Percentiles rank a stretch among this genome's conserved stretches.
These are phyloP conservation scores for Agrotis exclamationis DNA, from an alignment of 2,888 invertebrate species.

Conservation along the genomic window DNA sequence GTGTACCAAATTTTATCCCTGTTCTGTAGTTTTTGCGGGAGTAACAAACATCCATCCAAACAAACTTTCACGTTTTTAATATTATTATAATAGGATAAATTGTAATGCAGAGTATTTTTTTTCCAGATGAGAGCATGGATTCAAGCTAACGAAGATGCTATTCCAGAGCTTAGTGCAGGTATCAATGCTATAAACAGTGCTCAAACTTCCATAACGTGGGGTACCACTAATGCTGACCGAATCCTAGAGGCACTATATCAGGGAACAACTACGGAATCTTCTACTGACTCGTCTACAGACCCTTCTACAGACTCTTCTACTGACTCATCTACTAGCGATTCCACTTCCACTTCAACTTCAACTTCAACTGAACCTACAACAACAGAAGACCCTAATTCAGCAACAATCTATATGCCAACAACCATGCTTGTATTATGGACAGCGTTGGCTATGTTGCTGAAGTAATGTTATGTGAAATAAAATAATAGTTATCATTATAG, in stretches of 20 bases:
- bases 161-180: slow-evolving; percentile 78
- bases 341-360: not conserved
- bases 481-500: not conserved
- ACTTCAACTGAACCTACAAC: not conserved
- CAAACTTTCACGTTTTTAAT: too few relatives aligned
- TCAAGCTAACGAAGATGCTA: slow-evolving; percentile 62
- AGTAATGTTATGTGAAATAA: slow-evolving; percentile 57
- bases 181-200: slow-evolving; percentile 76
- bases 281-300: not conserved
- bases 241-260: slow-evolving; percentile 71
- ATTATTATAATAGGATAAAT: too few relatives aligned
- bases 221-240: slow-evolving; percentile 72
- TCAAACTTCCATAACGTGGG: slow-evolving; percentile 81
- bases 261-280: not conserved
- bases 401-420: slow-evolving; percentile 72
- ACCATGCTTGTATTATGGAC: slow-evolving; percentile 72
- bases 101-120: not conserved
- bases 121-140: slow-evolving; percentile 86
- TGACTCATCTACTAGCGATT: not conserved
- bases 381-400: slow-evolving; percentile 67
- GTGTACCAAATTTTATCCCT: too few relatives aligned
- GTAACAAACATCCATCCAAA: too few relatives aligned
- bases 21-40: too few relatives aligned
- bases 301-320: not conserved
- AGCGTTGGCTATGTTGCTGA: slow-evolving; percentile 72